Conservation (phyloP, 2,888 invertebrate genomes). For the Ligdia adustata region DNA sequence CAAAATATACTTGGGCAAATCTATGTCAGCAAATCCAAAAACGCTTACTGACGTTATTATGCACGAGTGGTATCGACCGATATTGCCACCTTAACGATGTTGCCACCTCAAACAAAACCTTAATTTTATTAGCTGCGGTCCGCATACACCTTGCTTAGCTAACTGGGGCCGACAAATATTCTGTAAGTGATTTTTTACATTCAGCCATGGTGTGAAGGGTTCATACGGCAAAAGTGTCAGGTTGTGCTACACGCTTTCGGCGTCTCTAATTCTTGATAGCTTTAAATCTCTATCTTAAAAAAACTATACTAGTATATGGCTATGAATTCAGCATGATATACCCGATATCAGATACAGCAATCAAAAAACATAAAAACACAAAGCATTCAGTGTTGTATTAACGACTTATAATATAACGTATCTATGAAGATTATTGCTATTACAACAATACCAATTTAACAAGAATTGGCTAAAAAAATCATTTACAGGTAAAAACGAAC, state of each 20-base stretch:
- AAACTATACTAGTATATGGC: no score
- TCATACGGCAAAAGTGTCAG: no score
- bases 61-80: conserved; percentile 44
- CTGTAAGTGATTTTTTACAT: no score
- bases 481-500: conserved; percentile 28
- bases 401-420: no score
- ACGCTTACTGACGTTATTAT: conserved; percentile 39
- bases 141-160: conserved; percentile 46
- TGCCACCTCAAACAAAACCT: conserved; percentile 60
- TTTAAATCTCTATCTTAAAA: no score
- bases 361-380: no score
- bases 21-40: conserved; percentile 24
- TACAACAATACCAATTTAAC: neutral
- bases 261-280: no score
- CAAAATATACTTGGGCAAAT: conserved; percentile 21
- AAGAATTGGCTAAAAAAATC: conserved; percentile 14
- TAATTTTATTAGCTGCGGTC: conserved; percentile 64
- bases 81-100: conserved; percentile 63
- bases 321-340: no score
- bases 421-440: neutral
- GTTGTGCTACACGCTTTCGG: no score
- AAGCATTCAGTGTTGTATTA: no score
- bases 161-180: conserved; percentile 40
- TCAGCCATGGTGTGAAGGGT: no score
- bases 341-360: no score